Evolutionary conservation across 2,888 invertebrate genomes (phyloP), one percentile per base, ranked within the genome.

Genomic region (Lasiommata megera): DNA sequence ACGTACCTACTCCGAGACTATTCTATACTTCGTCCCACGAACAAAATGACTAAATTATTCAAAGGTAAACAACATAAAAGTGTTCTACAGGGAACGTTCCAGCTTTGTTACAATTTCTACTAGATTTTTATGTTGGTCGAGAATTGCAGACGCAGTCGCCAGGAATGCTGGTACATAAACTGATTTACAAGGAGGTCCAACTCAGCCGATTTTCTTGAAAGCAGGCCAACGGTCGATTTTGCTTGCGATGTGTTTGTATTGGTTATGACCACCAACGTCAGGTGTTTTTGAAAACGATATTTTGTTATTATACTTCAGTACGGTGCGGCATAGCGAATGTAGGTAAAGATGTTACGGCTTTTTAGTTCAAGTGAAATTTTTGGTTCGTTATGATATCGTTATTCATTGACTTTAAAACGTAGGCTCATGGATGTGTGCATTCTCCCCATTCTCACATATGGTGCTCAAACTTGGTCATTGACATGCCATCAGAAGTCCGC

Each of bases 151-250:
- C 61, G 44, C 53, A 61, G 59, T 61, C 56, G 55, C 48, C 40
- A 61, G 52, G 58, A 61, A 56, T 50, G 56, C 61, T 43, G 34
- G 61, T 56, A 59, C 48, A 56, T 44, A 61, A 61, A 53, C 61
- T 58, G 61, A 61, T 61, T 58, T 61, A 61, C 53, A 56, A 48
- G 44, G 17, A 59, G 56, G 58, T 53, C 56, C 61, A 56, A 53
- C 50, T 61, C 50, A 59, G 55, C 53, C 58, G 34, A 34, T 61
- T 55, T 61, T 50, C 58, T 61, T 61, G 55, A 61, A 61, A 59
- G 53, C 52, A 47, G 43, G 58, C 59, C 58, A 61, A 61, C 52
- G 29, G 53, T 34, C 53, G 43, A 48, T 53, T 56, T 53, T 44
- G 52, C 55, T 61, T 44, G 48, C 52, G 34, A 34, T 31, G 31